Conservation (phyloP, 2,797 vertebrate species). For the Sebastolobus alascanus region DNA sequence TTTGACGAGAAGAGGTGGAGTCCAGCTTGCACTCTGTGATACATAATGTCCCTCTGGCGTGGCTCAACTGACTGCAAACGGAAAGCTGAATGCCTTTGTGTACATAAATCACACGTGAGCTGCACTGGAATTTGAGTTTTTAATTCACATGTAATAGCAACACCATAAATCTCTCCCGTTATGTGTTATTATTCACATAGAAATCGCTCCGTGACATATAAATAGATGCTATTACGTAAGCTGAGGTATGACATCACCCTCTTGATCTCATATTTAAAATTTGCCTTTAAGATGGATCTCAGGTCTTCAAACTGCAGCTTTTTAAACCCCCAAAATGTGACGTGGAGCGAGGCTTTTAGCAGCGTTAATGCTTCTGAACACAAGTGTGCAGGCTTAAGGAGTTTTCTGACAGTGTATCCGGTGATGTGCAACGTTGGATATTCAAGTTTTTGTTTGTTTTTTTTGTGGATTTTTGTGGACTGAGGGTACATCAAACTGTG, state of each 20-base stretch:
- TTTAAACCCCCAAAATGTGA: conserved; percentile 43
- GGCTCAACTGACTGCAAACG: neutral
- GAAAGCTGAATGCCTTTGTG: neutral
- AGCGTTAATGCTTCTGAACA: conserved; percentile 34
- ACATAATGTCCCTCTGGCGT: neutral
- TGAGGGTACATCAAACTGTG: neutral
- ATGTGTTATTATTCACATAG: conserved; percentile 13
- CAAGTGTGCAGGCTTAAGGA: conserved; percentile 1
- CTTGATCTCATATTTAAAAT: conserved; percentile 46
- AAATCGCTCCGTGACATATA: conserved; percentile 16
- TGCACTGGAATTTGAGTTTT: neutral
- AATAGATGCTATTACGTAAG: conserved; percentile 51
- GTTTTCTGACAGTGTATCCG: neutral
- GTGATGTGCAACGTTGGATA: neutral
- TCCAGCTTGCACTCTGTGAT: neutral
- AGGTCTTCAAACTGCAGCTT: conserved; percentile 17
- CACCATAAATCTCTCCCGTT: neutral
- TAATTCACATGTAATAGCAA: neutral
- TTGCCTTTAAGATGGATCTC: neutral
- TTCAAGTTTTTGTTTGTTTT: neutral
- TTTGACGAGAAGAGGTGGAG: neutral
- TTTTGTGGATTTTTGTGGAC: neutral
- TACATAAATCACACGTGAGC: neutral
- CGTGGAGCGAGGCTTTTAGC: conserved; percentile 57
- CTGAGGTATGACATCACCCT: conserved; percentile 57